A percentile compares a stretch with the other conserved stretches of the same genome.
phyloP scores from a whole-genome alignment of 2,113 vertebrate genomes.

The Oreocharis arfaki region DNA sequence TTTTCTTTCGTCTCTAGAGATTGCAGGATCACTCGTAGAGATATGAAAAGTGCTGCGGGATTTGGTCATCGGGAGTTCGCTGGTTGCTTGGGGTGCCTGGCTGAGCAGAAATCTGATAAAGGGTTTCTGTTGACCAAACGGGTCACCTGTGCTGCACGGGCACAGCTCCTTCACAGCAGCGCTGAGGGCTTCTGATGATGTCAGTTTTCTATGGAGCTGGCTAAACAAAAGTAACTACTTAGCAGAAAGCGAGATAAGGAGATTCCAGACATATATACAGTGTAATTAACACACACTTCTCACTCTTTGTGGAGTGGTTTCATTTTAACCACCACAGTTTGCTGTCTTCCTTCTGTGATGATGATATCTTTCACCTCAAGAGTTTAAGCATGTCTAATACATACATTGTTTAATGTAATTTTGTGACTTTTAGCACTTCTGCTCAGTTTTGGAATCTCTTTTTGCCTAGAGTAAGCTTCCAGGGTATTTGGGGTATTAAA shows the following conservation, averaged over 20 bases:
- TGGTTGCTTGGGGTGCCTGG: background rate
- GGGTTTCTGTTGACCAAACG: background rate
- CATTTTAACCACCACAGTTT: background rate
- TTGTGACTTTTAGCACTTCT: background rate
- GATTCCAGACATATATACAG: accelerated
- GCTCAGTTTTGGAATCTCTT: background rate
- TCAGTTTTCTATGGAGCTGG: background rate
- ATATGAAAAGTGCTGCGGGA: background rate
- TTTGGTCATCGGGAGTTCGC: background rate
- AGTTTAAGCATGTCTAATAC: background rate
- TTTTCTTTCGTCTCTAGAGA: background rate
- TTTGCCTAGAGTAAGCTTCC: background rate
- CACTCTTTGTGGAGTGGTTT: background rate
- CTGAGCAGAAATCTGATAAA: background rate
- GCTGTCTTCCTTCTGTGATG: background rate
- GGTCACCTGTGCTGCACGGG: background rate
- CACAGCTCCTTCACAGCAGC: background rate
- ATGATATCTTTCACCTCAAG: background rate
- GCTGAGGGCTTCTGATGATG: background rate
- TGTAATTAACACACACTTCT: background rate
- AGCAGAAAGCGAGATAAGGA: background rate
- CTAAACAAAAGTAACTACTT: background rate
- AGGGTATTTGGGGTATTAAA: background rate
- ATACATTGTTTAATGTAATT: background rate
- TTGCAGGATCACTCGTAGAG: background rate